Percentiles rank a stretch among this genome's conserved stretches.
Conservation (phyloP, 2,797 vertebrate genomes). For the Centroberyx gerrardi region DNA sequence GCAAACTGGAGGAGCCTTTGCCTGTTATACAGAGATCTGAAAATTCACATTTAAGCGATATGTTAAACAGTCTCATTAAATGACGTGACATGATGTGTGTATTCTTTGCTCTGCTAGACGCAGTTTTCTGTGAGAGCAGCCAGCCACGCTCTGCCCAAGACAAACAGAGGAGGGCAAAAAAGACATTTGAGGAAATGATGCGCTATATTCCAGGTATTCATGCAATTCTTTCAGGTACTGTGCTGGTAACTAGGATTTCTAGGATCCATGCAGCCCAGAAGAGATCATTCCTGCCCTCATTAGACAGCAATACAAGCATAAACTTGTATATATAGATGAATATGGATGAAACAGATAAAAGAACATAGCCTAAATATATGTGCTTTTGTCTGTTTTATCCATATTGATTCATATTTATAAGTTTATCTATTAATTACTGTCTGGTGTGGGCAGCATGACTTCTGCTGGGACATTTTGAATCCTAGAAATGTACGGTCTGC, state of each 20-base stretch:
- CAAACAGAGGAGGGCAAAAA: slow-evolving; percentile 94
- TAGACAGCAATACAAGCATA: background rate
- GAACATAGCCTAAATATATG: background rate
- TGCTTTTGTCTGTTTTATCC: background rate
- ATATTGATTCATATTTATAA: background rate
- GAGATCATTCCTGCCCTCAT: background rate
- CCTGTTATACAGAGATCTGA: too few species aligned
- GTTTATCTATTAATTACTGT: background rate
- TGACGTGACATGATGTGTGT: background rate
- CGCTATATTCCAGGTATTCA: slow-evolving; percentile 93
- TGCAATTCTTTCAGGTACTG: background rate
- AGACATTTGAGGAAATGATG: slow-evolving; percentile 98
- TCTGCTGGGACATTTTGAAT: background rate
- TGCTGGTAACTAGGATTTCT: too few species aligned
- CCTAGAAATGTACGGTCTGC: background rate
- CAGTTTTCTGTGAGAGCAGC: slow-evolving; percentile 96
- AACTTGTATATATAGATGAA: background rate
- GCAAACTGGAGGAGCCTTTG: too few species aligned
- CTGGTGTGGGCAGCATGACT: background rate
- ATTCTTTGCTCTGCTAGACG: slow-evolving; percentile 83
- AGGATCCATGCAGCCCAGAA: background rate
- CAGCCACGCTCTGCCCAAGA: slow-evolving; percentile 89
- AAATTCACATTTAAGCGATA: too few species aligned
- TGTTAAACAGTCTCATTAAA: background rate
- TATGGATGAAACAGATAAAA: background rate